Evolutionary conservation across 2,888 invertebrate species (phyloP), one percentile per base, ranked within the genome.

Genomic region (Nemoura dubitans): DNA sequence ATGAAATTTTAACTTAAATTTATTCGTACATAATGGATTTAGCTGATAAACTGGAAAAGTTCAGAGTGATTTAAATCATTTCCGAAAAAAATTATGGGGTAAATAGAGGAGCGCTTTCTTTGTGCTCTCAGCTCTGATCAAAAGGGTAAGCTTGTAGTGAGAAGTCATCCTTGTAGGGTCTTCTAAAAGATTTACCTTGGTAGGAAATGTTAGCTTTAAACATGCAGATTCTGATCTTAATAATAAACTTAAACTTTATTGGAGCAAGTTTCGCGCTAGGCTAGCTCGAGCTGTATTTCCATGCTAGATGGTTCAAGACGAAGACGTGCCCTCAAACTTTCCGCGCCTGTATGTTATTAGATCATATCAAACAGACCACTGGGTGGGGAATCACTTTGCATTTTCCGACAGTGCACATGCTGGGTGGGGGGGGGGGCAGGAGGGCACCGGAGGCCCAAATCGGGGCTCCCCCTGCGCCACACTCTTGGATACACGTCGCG

Each of bases 1-100:
- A 78, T 26, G 28, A 78, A 28, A 83, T 26, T 83, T 83, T 30
- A 83, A 83, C 83, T 42, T 42, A 83, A 83, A 83, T 83, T 83
- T 42, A 83, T 78, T 36, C 83, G 36, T 25, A 42, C 83, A 83
- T 83, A 83, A 36, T 83, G 83, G 83, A 83, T 83, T 83, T 83
- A 83, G 83, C 83, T 26, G 83, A 83, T 83, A 83, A 83, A 83
- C 36, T 42, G 83, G 83, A 83, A 83, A 83, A 83, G 83, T 83
- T 83, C 28, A 7, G 83, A 83, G 83, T 83, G 83, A 83, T 83
- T 83, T 83, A 83, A 83, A 83, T 83, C 83, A 83, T 42, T 83
- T 83, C 36, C n/a, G 26, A n/a, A 83, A 83, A 42, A 42, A 42
- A 83, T 25, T 10, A n/a, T 21, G 21, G 59, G 59, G 59, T 21